Evolutionary conservation across 92 coral and sea anemone genomes (phyloP), one percentile per base, ranked within the genome.

Genomic region (Anthopleura xanthogrammica): DNA sequence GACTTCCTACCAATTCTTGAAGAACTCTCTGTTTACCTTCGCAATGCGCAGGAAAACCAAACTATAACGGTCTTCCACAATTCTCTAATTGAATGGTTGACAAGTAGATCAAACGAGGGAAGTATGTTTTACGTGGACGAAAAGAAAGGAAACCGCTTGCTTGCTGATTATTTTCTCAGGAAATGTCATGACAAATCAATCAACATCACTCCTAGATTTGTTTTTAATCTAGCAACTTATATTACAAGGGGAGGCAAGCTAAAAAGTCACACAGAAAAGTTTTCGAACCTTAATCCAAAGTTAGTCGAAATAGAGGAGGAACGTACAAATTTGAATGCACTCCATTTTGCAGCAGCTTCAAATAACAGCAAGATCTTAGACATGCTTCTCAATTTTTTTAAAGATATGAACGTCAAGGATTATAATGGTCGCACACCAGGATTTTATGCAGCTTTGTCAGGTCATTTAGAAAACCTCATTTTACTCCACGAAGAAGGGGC

Each of bases 61-160:
- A 72, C 82, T 13, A 78, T 93, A 9, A 77, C 22, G 13, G 40
- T 93, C 75, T 93, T 90, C 42, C 97, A 93, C 83, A 85, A 79
- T 60, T 88, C 94, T 0, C 86, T 93, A 23, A 79, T 50, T n/a
- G 94, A 90, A 40, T 93, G 98, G 98, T 62, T 94, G 20, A 90
- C 91, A 7, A 84, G 84, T 76, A 65, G 79, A 8, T 80, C 76
- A 39, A 83, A 92, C 52, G 48, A 77, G 70, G 90, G 87, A 0
- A 83, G 88, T 24, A 80, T 73, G 23, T 91, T 77, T 77, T 88
- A 87, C 41, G 90, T 94, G 6, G 86, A 86, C 48, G 86, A 60
- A 78, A 81, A 54, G 62, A 88, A 77, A 17, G 98, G 98, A 43
- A 92, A 94, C 73, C 43, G 76, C 13, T 76, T 82, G 46, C 80